Evolutionary conservation across 1,140 invertebrate species (phyloP), one percentile per base, ranked within the genome.

Genomic region (Drosophila mayri): DNA sequence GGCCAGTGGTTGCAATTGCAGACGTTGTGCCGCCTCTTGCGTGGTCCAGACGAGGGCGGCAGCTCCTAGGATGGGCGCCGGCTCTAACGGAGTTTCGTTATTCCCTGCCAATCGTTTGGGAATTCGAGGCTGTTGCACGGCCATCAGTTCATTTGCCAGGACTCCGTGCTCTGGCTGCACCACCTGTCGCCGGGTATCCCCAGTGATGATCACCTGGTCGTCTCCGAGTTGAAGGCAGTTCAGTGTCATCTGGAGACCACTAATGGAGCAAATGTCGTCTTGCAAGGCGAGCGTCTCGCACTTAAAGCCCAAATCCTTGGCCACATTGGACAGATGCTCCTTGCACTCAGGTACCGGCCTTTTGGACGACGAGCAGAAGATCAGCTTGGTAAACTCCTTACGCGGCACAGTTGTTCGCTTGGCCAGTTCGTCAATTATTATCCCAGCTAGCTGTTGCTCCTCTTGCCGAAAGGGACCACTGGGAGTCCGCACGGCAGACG

Each of bases 11-110:
- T 96, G 98, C 0, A 96, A 93, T 81, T 96, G 96, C 16, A 97
- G 92, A 91, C 95, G 95, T 58, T 97, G 93, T 1, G 97, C 97
- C 47, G 95, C 95, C 50, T 96, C 93, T 30, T 94, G 93, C 47
- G 96, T 97, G 91, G 97, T 97, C 54, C 99, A 92, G 32, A 99
- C 94, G 46, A 98, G 93, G 25, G 98, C 98, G 49, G 98, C 97
- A 35, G 98, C 99, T 50, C 98, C 99, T 1, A 70, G 18, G 18
- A 22, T 28, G 3, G 55, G 18, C 16, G 22, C 4, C 2, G 54
- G 35, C 20, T 43, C 57, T 4, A 98, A 93, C 98, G 99, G 59
- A 99, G 93, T 4, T 4, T 40, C 0, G 8, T 44, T 9, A 1
- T 55, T 14, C 0, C 3, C 7, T 10, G 14, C 22, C 30, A 25